These are phyloP conservation scores for Serrognathus titanus DNA, from an alignment of 2,888 invertebrate species.

Conservation along the genomic window DNA sequence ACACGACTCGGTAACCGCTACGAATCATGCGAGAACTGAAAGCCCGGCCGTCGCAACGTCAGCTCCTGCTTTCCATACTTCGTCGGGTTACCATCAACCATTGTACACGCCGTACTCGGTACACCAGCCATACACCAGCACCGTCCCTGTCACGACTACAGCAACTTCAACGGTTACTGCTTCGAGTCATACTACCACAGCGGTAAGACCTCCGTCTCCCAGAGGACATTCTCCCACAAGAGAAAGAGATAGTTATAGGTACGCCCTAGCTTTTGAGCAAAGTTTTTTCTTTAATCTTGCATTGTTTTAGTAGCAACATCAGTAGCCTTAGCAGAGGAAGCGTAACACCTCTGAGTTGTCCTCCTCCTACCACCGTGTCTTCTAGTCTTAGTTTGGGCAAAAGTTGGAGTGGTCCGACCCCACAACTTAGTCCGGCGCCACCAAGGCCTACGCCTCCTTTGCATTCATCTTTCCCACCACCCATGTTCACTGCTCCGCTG, in stretches of 20 bases:
- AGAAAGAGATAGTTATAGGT: slow-evolving; percentile 86
- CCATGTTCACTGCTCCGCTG: slow-evolving; percentile 60
- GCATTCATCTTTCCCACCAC: slow-evolving; percentile 53
- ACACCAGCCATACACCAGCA: slow-evolving; percentile 62
- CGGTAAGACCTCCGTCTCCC: slow-evolving; percentile 66
- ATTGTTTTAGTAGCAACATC: slow-evolving; percentile 68
- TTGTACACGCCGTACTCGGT: slow-evolving; percentile 78
- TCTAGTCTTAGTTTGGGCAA: slow-evolving; percentile 59
- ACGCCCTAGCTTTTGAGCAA: slow-evolving; percentile 23
- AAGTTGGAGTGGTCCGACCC: slow-evolving; percentile 34
- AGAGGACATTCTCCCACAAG: slow-evolving; percentile 74
- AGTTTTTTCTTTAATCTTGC: not conserved
- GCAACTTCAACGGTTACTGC: slow-evolving; percentile 51
- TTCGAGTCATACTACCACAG: slow-evolving; percentile 40
- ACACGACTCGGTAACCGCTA: slow-evolving; percentile 41
- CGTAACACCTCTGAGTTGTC: slow-evolving; percentile 44
- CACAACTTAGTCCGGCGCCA: slow-evolving; percentile 52
- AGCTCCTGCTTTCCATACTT: slow-evolving; percentile 46
- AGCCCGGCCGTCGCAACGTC: slow-evolving; percentile 56
- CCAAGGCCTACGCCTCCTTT: slow-evolving; percentile 54
- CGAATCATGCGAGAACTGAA: slow-evolving; percentile 49
- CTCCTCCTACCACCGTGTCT: slow-evolving; percentile 50
- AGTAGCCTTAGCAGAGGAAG: slow-evolving; percentile 76
- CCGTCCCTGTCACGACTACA: slow-evolving; percentile 33
- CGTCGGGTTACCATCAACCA: slow-evolving; percentile 53